Conservation (phyloP, 2,797 vertebrate species). For the Onychomys arenicola region DNA sequence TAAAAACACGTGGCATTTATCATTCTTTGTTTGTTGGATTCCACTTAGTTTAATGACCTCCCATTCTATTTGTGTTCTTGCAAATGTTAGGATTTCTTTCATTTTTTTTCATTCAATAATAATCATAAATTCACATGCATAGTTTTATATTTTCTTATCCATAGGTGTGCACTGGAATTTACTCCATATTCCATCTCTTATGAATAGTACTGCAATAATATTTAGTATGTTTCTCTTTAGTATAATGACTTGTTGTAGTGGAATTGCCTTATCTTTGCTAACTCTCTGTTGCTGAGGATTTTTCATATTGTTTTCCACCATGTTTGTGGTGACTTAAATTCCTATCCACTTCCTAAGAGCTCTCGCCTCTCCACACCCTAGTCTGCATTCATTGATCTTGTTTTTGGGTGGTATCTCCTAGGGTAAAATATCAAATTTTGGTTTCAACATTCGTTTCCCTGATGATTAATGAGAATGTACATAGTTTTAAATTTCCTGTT, state of each 20-base stretch:
- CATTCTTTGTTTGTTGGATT: neutral
- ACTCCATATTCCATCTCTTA: neutral
- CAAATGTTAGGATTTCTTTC: neutral
- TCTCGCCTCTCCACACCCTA: neutral
- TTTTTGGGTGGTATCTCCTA: neutral
- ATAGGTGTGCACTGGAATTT: neutral
- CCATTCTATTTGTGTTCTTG: neutral
- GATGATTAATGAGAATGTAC: neutral
- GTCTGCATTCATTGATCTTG: neutral
- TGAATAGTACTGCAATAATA: neutral
- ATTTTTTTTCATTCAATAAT: neutral
- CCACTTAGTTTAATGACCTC: neutral
- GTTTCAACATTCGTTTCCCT: neutral
- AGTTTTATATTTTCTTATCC: neutral
- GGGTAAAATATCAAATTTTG: neutral
- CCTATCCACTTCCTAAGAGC: too few species aligned
- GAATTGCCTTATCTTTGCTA: neutral
- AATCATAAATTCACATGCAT: neutral
- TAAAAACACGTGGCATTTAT: neutral
- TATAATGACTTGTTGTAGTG: neutral
- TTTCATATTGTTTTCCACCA: neutral
- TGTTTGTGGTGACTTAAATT: too few species aligned
- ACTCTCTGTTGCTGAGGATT: neutral
- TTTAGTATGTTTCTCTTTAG: neutral
- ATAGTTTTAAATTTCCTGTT: neutral